Evolutionary conservation across 2,797 vertebrate genomes (phyloP), one percentile per base, ranked within the genome.

Genomic region (Pangasius sanitwongsei): DNA sequence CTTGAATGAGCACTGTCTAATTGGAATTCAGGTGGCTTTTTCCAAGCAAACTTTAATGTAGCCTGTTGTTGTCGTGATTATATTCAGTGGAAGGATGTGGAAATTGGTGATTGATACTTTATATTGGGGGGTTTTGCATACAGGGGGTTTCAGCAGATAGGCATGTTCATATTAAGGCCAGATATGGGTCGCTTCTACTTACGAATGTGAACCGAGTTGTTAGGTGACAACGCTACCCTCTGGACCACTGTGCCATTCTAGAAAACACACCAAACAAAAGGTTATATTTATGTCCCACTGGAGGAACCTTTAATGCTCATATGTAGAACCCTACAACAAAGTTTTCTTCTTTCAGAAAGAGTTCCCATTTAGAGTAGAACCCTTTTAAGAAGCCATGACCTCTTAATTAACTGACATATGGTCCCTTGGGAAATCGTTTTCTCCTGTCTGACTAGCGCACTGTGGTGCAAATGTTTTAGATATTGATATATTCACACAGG

Each of bases 391-490:
- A n/a, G 7, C 23, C 2, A 0, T 63, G 11, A 6, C 20, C 28
- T 15, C 15, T 48, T 48, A n/a, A 67, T 41, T 7, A 50, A 31
- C 25, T 7, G 31, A 31, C 41, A 18, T 1, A 31, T 31, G 6
- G 3, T n/a, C 41, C 82, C 15, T 18, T 65, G 15, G 34, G 28
- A 50, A 34, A n/a, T 84, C 25, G 44, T 31, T 50, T 63, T 28
- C 20, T 82, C 12, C 34, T 65, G n/a, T 63, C 70, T 20, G 13
- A 11, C 23, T 15, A 8, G 48, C 57, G 65, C 25, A 37, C 20
- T 65, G 44, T 37, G 44, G 48, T 16, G 44, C 18, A 37, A 31
- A 82, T 81, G 63, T 89, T 88, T 91, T 13, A 13, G 7, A 34
- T 67, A 41, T 41, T 44, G 61, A 55, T 85, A 31, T 59, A 74